A percentile compares a stretch with the other conserved stretches of the same genome.
Evolutionary conservation across 2,113 vertebrate species (phyloP).

Genomic region (Macrotus californicus): DNA sequence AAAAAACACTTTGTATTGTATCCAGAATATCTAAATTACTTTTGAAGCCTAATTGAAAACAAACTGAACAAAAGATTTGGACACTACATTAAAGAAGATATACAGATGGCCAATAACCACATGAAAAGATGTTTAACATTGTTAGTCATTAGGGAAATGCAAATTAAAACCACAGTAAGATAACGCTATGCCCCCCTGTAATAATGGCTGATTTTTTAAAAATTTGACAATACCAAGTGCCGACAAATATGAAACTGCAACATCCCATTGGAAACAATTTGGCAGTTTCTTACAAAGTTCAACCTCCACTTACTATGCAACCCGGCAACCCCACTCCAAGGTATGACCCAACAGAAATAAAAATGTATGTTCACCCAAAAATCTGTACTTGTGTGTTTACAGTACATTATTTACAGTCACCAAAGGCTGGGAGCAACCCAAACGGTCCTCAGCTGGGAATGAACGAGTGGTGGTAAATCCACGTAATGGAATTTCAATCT

Average conservation of each 20-base stretch:
- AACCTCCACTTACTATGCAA: not conserved
- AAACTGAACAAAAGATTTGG: not conserved
- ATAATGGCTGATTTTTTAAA: not conserved
- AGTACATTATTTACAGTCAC: not conserved
- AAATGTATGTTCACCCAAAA: not conserved
- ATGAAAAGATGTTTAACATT: not conserved
- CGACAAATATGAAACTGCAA: not conserved
- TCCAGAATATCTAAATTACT: not conserved
- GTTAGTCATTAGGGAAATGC: not conserved
- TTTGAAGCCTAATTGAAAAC: not conserved
- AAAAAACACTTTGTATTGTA: not conserved
- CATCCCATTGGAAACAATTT: not conserved
- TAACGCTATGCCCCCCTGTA: not conserved
- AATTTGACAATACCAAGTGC: not conserved
- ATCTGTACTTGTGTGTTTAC: not conserved
- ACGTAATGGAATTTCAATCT: rapidly evolving
- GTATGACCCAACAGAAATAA: not conserved
- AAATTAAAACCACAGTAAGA: not conserved
- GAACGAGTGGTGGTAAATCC: not conserved
- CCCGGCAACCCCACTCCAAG: not conserved
- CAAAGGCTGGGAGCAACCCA: not conserved
- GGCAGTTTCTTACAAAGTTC: not conserved
- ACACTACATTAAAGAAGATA: not conserved
- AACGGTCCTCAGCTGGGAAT: not conserved
- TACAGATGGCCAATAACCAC: not conserved